These are phyloP conservation scores for Pelobates cultripes DNA, from an alignment of 2,797 vertebrate genomes.

Conservation along the genomic window DNA sequence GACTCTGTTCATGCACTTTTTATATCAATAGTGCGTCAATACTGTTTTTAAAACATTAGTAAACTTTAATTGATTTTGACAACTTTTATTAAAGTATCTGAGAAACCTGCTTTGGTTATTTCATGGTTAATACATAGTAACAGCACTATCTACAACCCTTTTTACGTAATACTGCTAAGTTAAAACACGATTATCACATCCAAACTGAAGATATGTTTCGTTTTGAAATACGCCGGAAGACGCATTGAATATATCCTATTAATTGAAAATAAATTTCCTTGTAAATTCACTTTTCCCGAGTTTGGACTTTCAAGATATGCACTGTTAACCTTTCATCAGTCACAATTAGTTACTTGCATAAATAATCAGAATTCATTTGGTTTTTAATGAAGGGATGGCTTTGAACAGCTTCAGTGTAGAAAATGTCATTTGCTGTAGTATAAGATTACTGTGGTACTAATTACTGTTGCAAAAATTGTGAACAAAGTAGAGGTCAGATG, in stretches of 20 bases:
- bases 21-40: too few species aligned
- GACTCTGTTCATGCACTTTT: too few species aligned
- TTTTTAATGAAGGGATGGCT: conserved; percentile 9
- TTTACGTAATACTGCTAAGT: not conserved
- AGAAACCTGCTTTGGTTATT: not conserved
- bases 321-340: conserved; percentile 1
- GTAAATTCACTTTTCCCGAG: conserved; percentile 1
- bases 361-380: conserved; percentile 5
- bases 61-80: not conserved
- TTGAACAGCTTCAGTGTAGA: not conserved
- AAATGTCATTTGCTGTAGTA: conserved; percentile 10
- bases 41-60: too few species aligned
- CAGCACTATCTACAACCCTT: not conserved
- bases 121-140: not conserved
- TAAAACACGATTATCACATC: not conserved
- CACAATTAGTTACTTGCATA: conserved; percentile 19
- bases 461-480: conserved; percentile 10
- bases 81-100: not conserved
- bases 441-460: not conserved
- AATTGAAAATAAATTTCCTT: not conserved
- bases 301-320: conserved; percentile 3
- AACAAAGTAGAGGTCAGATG: conserved; percentile 6
- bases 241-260: not conserved
- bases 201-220: not conserved
- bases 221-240: not conserved